Base-by-base conservation (phyloP, 2,888 invertebrate genomes). In the Schizotus pectinicornis region DNA sequence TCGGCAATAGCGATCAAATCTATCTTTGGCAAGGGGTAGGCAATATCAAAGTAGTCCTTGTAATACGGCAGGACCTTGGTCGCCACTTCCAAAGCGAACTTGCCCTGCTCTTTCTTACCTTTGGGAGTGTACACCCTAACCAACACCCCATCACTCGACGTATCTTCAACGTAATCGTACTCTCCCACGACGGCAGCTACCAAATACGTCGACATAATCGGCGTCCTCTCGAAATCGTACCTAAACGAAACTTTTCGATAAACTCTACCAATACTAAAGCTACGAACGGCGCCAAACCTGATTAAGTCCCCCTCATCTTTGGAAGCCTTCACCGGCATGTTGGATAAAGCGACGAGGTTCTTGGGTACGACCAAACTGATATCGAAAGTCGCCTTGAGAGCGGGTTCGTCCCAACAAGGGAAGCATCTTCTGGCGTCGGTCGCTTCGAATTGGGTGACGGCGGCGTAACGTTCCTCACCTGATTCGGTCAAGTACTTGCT, bases 361-460 rank as follows among this genome's bases (percentile, higher is more conserved):
- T 71, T 84, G 22, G 94, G 93, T 50, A 95, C 93, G 58, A 88
- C 84, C 9, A 98, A 81, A 0, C 89, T 87, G 62, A 98, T 91
- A 77, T 95, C 92, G 80, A 98, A 98, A 1, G 93, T 95, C 1
- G 98, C 93, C 80, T 98, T 98, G 61, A 93, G 87, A 7, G 95
- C 93, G 6, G 98, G 98, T 79, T 98, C 98, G 79, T 98, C 98
- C 95, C 95, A 98, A 79, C 97, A 98, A 2, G 98, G 98, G 75
- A 98, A 98, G 73, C 75, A 95, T 92, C 67, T 85, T 53, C 98
- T 85, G 5, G 98, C 98, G 82, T 93, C 92, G 1, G 92, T 93
- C 0, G 94, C 85, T 77, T 94, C 92, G 77, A 96, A 97, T 80
- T 96, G 96, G 49, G 96, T 96, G 58, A 94, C 94, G 33, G 93